Evolutionary conservation across 2,113 vertebrate genomes (phyloP), one percentile per base, ranked within the genome.

Genomic region (Proterorhinus semilunaris): DNA sequence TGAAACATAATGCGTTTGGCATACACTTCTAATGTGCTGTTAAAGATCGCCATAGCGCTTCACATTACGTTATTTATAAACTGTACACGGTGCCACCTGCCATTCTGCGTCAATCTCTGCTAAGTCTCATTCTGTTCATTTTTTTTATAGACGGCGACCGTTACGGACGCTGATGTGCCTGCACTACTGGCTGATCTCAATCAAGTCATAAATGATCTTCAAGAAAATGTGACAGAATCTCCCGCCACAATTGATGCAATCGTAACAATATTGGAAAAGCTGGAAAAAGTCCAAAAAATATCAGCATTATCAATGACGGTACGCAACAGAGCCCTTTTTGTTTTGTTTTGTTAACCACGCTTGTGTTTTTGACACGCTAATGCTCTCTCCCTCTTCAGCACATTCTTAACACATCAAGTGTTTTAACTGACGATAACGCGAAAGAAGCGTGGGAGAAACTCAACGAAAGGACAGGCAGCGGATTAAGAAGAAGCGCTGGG

Each of bases 181-280:
- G 0, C 0, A 0, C 86, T 89, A 55, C 46, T 90, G 70, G 0
- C 10, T 0, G 0, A n/a, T 8, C 78, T 90, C 57, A 66, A 66
- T 2, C 0, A 7, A 0, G 8, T 49, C 17, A 78, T 75, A 51
- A 0, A 6, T 4, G 42, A 4, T 0, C 27, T 36, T 0, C 12
- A 5, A 1, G 0, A 11, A 0, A 1, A 61, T 0, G 55, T 88
- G 12, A 50, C 45, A 52, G 4, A 8, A 1, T 88, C 89, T 42
- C 8, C 78, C n/a, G 10, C 71, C 1, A 76, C 66, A 62, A 78
- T 90, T 15, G 45, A 7, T 0, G 67, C 63, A 8, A 68, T 80
- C 12, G 86, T 90, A 51, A 0, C 0, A 0, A 83, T 88, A 7
- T 15, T 89, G n/a, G n/a, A 0, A 49, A 81, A 66, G 36, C 27